A percentile compares a stretch with the other conserved stretches of the same genome.
These are phyloP conservation scores for Pantherophis guttatus DNA, from an alignment of 2,113 vertebrate species.

Conservation along the genomic window DNA sequence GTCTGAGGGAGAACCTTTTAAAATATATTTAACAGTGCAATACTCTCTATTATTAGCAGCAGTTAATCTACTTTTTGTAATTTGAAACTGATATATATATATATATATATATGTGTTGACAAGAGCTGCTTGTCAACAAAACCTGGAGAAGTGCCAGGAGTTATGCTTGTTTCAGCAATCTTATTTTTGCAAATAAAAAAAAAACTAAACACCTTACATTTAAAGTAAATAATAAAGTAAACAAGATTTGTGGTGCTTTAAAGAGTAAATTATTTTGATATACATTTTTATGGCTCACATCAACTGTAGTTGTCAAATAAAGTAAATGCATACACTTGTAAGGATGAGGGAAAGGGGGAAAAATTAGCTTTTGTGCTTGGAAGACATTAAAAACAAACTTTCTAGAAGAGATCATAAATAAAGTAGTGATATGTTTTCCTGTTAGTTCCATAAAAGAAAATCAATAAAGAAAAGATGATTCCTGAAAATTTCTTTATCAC, in stretches of 20 bases:
- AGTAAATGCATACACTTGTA: not conserved
- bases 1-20: not conserved
- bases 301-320: not conserved
- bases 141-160: not conserved
- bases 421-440: not conserved
- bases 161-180: not conserved
- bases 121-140: not conserved
- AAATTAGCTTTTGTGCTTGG: not conserved
- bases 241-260: not conserved
- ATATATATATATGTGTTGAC: not conserved
- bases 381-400: not conserved
- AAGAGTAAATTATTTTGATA: not conserved
- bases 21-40: not conserved
- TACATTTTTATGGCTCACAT: not conserved
- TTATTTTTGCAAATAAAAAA: not conserved
- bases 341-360: not conserved
- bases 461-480: not conserved
- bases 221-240: not conserved
- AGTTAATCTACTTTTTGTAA: not conserved
- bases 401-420: not conserved
- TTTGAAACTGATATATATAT: no score
- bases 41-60: not conserved
- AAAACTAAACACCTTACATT: not conserved
- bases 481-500: not conserved
- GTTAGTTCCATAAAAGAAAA: not conserved